These are phyloP conservation scores for Bubo scandiacus DNA, from an alignment of 2,113 vertebrate species.

Conservation along the genomic window DNA sequence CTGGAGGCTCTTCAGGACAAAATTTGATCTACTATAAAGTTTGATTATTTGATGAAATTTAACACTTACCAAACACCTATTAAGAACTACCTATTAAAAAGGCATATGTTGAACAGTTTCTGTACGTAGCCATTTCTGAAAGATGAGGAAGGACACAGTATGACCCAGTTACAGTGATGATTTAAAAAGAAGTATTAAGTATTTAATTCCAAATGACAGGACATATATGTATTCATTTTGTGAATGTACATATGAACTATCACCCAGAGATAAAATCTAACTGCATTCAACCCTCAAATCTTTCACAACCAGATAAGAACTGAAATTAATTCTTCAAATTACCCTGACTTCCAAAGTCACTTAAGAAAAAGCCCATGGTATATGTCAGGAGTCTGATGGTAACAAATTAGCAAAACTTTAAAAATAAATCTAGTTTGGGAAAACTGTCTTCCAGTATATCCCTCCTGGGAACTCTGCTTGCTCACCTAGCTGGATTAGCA, in stretches of 20 bases:
- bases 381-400: not conserved
- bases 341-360: not conserved
- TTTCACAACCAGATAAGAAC: not conserved
- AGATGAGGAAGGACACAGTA: not conserved
- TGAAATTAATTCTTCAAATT: slow-evolving; percentile 6
- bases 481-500: not conserved
- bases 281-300: not conserved
- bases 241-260: not conserved
- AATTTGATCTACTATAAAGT: not conserved
- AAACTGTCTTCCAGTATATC: not conserved
- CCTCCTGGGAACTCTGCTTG: not conserved
- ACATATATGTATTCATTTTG: not conserved
- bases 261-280: not conserved
- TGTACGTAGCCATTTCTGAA: not conserved
- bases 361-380: not conserved
- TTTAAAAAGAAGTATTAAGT: not conserved
- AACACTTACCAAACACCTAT: not conserved
- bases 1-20: not conserved
- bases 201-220: not conserved
- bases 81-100: not conserved
- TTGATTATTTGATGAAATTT: not conserved
- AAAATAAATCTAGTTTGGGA: not conserved
- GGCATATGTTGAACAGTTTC: not conserved
- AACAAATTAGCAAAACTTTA: not conserved
- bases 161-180: not conserved